Conservation (phyloP, 2,888 invertebrate genomes). For the Lycia hirtaria region DNA sequence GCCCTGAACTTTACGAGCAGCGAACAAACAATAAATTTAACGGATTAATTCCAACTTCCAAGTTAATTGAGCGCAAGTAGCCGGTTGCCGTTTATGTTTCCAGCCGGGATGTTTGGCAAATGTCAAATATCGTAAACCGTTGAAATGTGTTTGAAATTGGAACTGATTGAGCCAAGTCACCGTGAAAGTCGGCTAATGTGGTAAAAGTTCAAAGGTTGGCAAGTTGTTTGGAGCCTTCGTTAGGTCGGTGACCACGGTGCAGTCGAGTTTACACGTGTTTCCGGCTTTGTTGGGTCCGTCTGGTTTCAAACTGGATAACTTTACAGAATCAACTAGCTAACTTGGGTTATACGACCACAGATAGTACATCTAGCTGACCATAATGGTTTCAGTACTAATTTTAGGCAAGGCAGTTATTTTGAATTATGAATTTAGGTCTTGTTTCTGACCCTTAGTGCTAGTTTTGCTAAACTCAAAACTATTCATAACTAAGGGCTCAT, state of each 20-base stretch:
- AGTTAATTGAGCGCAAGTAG: slow-evolving; percentile 41
- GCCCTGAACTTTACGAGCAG: slow-evolving; percentile 42
- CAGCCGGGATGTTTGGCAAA: slow-evolving; percentile 31
- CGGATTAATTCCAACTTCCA: slow-evolving; percentile 41
- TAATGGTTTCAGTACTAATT: too few relatives aligned
- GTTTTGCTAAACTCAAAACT: too few relatives aligned
- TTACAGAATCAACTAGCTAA: background rate
- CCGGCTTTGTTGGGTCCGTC: slow-evolving; percentile 15
- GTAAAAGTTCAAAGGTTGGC: slow-evolving; percentile 21
- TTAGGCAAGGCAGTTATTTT: too few relatives aligned
- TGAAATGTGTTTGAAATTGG: slow-evolving; percentile 33
- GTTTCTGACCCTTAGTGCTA: too few relatives aligned
- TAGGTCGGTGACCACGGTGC: slow-evolving; percentile 16
- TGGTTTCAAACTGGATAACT: slow-evolving; percentile 8
- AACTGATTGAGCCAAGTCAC: slow-evolving; percentile 26
- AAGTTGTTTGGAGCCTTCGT: slow-evolving; percentile 17
- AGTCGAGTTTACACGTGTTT: slow-evolving; percentile 15
- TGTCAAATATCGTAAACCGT: slow-evolving; percentile 39
- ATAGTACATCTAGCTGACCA: too few relatives aligned
- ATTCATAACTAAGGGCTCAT: too few relatives aligned
- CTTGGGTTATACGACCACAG: background rate
- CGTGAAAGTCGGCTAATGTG: slow-evolving; percentile 14
- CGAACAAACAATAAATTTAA: slow-evolving; percentile 44
- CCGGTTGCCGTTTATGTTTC: slow-evolving; percentile 36
- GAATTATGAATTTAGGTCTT: too few relatives aligned